Base-by-base conservation (phyloP, 30 jellyfish, hydroid and myxozoan species). In the Euphysa ruthae region DNA sequence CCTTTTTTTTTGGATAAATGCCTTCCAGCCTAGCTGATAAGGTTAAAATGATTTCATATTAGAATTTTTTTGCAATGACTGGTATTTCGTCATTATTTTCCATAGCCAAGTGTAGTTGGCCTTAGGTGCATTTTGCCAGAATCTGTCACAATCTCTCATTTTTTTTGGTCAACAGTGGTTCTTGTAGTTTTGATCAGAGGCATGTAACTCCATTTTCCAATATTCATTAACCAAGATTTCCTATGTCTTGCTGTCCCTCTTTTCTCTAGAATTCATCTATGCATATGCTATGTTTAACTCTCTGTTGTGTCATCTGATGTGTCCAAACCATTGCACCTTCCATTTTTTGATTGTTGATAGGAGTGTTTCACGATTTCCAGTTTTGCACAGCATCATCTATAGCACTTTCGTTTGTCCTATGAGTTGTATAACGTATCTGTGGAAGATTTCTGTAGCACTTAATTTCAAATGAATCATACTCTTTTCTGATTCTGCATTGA, bases 231-330 rank as follows among this genome's bases (percentile, higher is more conserved):
- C n/a, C n/a, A n/a, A n/a, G n/a, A 19, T 42, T 42, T 0, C 55
- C 55, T 42, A 19, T 19, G 16, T 42, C 0, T 0, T 0, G 33
- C 25, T 29, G 20, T 60, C 15, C 73, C 20, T 29, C 16, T 60
- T 12, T 15, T 29, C 20, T 0, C 14, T 20, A 0, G 63, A 7
- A 1, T 18, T 27, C 62, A 8, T 18, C 14, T 15, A 12, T 60
- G 73, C 73, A 60, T 0, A n/a, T n/a, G 73, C 62, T 22, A 22
- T n/a, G 8, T 12, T 60, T 60, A 18, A n/a, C 16, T 60, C 65
- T n/a, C 0, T 27, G 20, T n/a, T 20, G 20, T 60, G 25, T n/a
- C n/a, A 22, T 7, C 20, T 60, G 60, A 18, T 13, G 20, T 22
- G 63, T 27, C 62, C 71, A 60, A 18, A 60, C 71, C 0, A 27